Evolutionary conservation across 2,888 invertebrate species (phyloP).

Genomic region (Sphecodes monilicornis): DNA sequence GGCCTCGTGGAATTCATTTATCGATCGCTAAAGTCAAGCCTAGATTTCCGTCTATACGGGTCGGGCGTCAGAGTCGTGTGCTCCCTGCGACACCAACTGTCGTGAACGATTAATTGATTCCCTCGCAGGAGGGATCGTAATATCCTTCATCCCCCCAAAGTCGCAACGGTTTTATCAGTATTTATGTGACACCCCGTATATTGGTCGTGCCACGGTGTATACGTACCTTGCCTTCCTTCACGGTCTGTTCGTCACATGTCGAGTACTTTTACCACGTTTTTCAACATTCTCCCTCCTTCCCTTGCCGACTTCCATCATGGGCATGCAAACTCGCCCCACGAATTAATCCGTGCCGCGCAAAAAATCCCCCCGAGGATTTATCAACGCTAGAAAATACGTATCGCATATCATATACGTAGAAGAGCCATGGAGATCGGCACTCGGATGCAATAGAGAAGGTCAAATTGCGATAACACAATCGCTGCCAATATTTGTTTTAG

Average conservation of each 20-base stretch:
- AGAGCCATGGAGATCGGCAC: not conserved
- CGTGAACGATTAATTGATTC: constrained; percentile 59
- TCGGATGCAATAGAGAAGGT: constrained; percentile 3
- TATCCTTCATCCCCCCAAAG: constrained; percentile 30
- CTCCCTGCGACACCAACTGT: constrained; percentile 27
- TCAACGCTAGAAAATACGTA: constrained; percentile 41
- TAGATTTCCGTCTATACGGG: constrained; percentile 30
- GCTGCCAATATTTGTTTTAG: not conserved
- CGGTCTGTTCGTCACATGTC: constrained; percentile 80
- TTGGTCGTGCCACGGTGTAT: constrained; percentile 55
- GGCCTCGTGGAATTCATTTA: constrained; percentile 50
- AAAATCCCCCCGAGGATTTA: constrained; percentile 54
- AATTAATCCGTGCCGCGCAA: constrained; percentile 64
- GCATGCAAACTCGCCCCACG: constrained; percentile 55
- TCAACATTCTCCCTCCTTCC: constrained; percentile 63
- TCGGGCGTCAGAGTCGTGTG: constrained; percentile 11
- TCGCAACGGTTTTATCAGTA: constrained; percentile 59
- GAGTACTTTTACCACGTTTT: constrained; percentile 77
- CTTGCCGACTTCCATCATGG: constrained; percentile 48
- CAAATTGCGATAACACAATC: constrained; percentile 4
- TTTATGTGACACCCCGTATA: constrained; percentile 76
- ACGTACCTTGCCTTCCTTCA: constrained; percentile 77
- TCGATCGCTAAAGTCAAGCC: constrained; percentile 52
- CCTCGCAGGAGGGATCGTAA: constrained; percentile 33
- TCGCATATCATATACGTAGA: not conserved